Conservation (phyloP, 2,113 vertebrate species). For the Baryphthengus martii region DNA sequence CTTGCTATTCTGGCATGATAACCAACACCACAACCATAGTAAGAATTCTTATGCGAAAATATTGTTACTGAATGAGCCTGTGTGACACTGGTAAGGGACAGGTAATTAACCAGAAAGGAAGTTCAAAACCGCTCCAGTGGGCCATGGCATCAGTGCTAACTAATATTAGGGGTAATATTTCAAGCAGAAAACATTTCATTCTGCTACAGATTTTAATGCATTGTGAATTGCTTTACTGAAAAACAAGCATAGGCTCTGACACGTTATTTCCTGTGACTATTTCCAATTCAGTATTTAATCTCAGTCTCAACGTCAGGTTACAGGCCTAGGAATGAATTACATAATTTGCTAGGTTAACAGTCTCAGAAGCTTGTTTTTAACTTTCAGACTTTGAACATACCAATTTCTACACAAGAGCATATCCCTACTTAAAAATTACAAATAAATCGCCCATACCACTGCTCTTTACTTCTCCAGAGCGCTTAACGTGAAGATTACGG, state of each 20-base stretch:
- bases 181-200: not conserved
- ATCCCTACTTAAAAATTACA: not conserved
- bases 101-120: not conserved
- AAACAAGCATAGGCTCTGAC: not conserved
- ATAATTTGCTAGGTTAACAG: not conserved
- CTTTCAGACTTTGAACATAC: not conserved
- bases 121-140: not conserved
- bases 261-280: not conserved
- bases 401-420: accelerated
- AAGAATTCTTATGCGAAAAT: not conserved
- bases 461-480: not conserved
- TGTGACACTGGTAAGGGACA: not conserved
- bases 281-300: not conserved
- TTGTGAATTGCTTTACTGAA: not conserved
- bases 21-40: not conserved
- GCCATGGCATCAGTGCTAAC: not conserved
- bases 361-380: not conserved
- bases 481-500: too few species aligned
- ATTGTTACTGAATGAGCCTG: not conserved
- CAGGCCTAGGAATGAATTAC: not conserved
- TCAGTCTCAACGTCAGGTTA: not conserved
- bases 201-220: not conserved
- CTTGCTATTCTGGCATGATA: not conserved
- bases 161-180: not conserved
- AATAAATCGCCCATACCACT: not conserved